Conservation (phyloP, 2,113 vertebrate genomes). For the Rhynchomys soricoides region DNA sequence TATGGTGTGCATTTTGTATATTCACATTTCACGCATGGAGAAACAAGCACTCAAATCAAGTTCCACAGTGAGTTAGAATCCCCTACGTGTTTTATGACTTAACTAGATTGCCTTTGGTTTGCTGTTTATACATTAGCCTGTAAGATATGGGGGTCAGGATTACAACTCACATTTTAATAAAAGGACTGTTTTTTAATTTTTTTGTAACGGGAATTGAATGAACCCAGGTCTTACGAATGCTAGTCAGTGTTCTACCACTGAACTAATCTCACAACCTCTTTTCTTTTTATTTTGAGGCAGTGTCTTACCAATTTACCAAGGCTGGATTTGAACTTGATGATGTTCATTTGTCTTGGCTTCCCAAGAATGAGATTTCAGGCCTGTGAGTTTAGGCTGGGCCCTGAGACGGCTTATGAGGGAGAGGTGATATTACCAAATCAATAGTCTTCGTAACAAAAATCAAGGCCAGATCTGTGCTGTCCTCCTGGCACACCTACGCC, state of each 20-base stretch:
- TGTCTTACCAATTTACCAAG: not conserved
- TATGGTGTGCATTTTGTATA: not conserved
- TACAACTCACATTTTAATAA: not conserved
- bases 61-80: not conserved
- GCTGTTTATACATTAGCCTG: not conserved
- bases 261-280: not conserved
- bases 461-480: not conserved
- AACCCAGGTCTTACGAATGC: not conserved
- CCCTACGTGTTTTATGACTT: not conserved
- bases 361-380: not conserved
- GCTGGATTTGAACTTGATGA: not conserved
- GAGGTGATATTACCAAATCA: not conserved
- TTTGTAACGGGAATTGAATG: not conserved
- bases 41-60: conserved; percentile 16
- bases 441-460: conserved; percentile 5
- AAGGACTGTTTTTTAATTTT: not conserved
- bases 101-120: not conserved
- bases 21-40: conserved; percentile 17
- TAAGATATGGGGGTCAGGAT: not conserved
- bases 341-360: not conserved
- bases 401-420: conserved; percentile 4
- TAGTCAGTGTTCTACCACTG: not conserved
- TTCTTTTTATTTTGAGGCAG: not conserved
- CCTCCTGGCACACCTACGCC: not conserved
- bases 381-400: not conserved